These are phyloP conservation scores for Odontophorus gujanensis DNA, from an alignment of 2,113 vertebrate genomes.

Conservation along the genomic window DNA sequence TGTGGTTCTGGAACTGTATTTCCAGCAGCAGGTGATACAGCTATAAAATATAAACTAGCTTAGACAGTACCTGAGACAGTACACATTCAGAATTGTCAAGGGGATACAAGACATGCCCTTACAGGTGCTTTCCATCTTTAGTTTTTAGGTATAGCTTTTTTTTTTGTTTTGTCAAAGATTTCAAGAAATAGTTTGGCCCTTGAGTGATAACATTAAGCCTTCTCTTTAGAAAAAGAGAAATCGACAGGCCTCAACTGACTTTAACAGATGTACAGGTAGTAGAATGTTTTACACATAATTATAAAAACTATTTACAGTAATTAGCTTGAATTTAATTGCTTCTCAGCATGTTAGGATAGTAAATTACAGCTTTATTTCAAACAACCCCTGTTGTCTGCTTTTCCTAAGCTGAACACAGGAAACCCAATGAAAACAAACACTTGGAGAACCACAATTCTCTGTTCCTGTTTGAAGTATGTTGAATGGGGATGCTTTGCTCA, in stretches of 20 bases:
- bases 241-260: neutral
- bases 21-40: neutral
- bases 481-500: neutral
- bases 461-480: neutral
- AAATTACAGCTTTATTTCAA: conserved; percentile 64
- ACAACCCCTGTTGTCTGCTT: conserved; percentile 27
- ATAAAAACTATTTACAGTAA: conserved; percentile 56
- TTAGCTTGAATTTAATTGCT: conserved; percentile 58
- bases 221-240: neutral
- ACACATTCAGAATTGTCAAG: neutral
- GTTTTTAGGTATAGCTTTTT: neutral
- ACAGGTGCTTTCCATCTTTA: neutral
- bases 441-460: neutral
- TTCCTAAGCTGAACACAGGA: conserved; percentile 13
- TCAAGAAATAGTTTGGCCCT: neutral
- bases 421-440: neutral
- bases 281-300: conserved; percentile 53
- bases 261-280: conserved; percentile 47
- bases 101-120: neutral
- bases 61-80: neutral
- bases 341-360: conserved; percentile 46
- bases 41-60: neutral
- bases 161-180: neutral
- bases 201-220: neutral
- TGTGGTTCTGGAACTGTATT: neutral